Percentiles rank a stretch among this genome's conserved stretches.
phyloP scores from a whole-genome alignment of 2,797 vertebrate species.

The Antrozous pallidus region DNA sequence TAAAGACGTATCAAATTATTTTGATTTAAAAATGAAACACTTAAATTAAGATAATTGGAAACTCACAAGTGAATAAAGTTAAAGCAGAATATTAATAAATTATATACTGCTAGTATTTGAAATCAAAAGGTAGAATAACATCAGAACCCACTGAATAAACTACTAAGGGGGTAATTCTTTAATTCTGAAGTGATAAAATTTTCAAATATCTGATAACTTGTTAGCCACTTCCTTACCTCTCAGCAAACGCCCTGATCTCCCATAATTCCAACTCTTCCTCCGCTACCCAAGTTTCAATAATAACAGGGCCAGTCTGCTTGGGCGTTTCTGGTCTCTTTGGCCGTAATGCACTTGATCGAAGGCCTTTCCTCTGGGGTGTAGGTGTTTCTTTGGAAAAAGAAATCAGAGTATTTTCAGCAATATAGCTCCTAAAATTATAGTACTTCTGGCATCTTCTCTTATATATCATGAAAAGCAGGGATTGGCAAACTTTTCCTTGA shows the following conservation, averaged over 20 bases:
- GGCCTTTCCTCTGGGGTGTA: slow-evolving; percentile 97
- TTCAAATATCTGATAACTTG: not conserved
- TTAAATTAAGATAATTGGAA: not conserved
- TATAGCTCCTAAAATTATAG: not conserved
- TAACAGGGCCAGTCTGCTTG: slow-evolving; percentile 96
- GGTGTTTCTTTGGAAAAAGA: slow-evolving; percentile 90
- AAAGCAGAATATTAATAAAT: slow-evolving; percentile 4
- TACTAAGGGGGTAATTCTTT: not conserved
- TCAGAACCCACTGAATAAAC: not conserved
- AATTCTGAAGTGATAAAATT: not conserved
- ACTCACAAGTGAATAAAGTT: not conserved
- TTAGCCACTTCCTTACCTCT: slow-evolving; percentile 86
- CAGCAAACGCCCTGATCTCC: slow-evolving; percentile 98
- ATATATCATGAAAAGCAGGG: slow-evolving; percentile 16
- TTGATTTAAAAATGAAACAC: not conserved
- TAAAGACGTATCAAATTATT: not conserved
- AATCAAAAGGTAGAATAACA: not conserved
- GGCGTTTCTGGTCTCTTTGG: slow-evolving; percentile 96
- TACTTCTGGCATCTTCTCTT: slow-evolving; percentile 2
- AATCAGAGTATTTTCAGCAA: slow-evolving; percentile 46
- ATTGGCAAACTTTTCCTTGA: slow-evolving; percentile 36
- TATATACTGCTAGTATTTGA: not conserved
- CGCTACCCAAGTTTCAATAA: slow-evolving; percentile 97
- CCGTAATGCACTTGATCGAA: slow-evolving; percentile 96
- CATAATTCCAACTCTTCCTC: slow-evolving; percentile 98